phyloP scores from a whole-genome alignment of 2,797 vertebrate species.

The Acanthiza pusilla region DNA sequence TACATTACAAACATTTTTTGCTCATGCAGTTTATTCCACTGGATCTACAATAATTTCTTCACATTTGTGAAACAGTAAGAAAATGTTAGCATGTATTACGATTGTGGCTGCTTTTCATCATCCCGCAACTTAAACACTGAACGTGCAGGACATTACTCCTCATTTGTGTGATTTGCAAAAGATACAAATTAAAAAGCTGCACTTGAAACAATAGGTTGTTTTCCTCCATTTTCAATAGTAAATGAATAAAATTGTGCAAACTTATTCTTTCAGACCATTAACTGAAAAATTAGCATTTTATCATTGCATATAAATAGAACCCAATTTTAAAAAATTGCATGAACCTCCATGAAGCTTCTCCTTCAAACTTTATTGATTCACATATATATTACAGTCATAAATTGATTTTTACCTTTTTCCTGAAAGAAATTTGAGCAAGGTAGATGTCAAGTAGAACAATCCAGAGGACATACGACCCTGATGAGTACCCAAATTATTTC shows the following conservation, averaged over 20 bases:
- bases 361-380: background rate
- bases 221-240: background rate
- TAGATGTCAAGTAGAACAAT: background rate
- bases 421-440: background rate
- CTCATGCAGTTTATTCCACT: background rate
- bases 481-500: background rate
- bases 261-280: background rate
- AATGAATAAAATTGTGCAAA: background rate
- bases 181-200: background rate
- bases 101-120: background rate
- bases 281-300: background rate
- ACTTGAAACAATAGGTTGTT: background rate
- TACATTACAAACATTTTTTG: background rate
- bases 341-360: background rate
- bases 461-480: background rate
- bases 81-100: background rate
- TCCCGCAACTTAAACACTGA: background rate
- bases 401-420: background rate
- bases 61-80: fast-evolving
- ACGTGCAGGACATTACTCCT: background rate
- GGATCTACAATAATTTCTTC: background rate
- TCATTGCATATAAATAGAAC: background rate
- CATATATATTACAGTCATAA: background rate
- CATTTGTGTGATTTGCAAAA: background rate
- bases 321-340: background rate